Conservation (phyloP, 2,113 vertebrate genomes). For the Camelus bactrianus region DNA sequence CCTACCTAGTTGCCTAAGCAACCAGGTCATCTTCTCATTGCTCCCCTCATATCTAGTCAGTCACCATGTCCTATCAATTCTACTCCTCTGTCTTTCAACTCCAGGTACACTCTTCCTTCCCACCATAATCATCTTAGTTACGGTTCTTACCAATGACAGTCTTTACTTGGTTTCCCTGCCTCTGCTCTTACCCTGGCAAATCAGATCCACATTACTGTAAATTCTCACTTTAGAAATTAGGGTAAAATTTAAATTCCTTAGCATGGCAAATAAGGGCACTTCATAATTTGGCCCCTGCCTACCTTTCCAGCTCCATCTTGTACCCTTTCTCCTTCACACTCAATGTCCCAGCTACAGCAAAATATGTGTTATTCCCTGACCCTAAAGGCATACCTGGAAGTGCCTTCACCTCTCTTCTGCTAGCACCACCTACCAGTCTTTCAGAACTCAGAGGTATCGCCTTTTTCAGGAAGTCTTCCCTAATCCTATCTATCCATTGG, state of each 20-base stretch:
- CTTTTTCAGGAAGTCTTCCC: constrained; percentile 41
- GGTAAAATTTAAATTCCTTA: constrained; percentile 48
- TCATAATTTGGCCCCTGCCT: constrained; percentile 15
- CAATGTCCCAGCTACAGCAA: neutral
- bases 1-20: neutral
- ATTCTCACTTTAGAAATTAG: constrained; percentile 45
- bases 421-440: neutral
- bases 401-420: neutral
- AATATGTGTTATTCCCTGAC: neutral
- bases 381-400: neutral
- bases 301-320: neutral
- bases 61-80: neutral
- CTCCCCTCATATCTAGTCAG: neutral
- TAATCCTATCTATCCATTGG: neutral
- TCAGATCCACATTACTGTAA: constrained; percentile 32
- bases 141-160: neutral
- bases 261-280: constrained; percentile 6
- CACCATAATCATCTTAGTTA: neutral
- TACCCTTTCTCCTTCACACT: neutral
- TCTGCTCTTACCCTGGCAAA: constrained; percentile 35
- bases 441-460: neutral
- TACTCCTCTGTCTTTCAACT: constrained; percentile 52
- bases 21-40: neutral
- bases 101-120: neutral
- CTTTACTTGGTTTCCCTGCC: neutral